Evolutionary conservation across 2,113 vertebrate genomes (phyloP).

Genomic region (Lutjanus erythropterus): DNA sequence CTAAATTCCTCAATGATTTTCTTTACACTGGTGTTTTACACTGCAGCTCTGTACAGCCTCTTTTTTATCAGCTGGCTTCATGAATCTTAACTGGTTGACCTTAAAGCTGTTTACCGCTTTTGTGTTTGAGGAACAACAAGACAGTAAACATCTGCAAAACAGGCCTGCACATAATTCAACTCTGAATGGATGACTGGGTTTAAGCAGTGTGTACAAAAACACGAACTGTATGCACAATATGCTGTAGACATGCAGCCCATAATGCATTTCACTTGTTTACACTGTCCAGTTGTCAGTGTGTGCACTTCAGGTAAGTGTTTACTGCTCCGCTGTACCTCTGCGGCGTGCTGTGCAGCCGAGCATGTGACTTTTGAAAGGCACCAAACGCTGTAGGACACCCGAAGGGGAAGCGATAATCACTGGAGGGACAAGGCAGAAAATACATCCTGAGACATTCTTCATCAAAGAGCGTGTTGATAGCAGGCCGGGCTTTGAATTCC

Average conservation of each 20-base stretch:
- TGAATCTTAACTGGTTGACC: neutral
- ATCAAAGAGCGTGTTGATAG: slow-evolving; percentile 44
- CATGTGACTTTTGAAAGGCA: slow-evolving; percentile 42
- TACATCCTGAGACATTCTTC: slow-evolving; percentile 68
- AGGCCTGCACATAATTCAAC: neutral
- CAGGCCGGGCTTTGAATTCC: slow-evolving; percentile 34
- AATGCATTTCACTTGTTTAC: neutral
- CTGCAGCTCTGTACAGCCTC: neutral
- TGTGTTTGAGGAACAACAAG: neutral
- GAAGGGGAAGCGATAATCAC: slow-evolving; percentile 68
- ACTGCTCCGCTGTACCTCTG: slow-evolving; percentile 1
- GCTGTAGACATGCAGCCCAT: slow-evolving; percentile 1
- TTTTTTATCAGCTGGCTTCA: neutral
- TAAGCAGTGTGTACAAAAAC: neutral
- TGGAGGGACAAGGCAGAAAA: slow-evolving; percentile 68
- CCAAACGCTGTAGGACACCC: slow-evolving; percentile 46
- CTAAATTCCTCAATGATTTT: no score
- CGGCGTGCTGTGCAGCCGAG: neutral
- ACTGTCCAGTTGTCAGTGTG: neutral
- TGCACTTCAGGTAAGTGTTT: slow-evolving; percentile 41
- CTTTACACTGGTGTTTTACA: no score
- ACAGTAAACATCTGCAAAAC: neutral
- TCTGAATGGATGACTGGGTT: slow-evolving; percentile 18
- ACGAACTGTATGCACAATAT: neutral
- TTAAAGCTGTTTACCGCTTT: neutral